These are phyloP conservation scores for Reticulitermes speratus DNA, from an alignment of 1,140 invertebrate genomes.

Conservation along the genomic window DNA sequence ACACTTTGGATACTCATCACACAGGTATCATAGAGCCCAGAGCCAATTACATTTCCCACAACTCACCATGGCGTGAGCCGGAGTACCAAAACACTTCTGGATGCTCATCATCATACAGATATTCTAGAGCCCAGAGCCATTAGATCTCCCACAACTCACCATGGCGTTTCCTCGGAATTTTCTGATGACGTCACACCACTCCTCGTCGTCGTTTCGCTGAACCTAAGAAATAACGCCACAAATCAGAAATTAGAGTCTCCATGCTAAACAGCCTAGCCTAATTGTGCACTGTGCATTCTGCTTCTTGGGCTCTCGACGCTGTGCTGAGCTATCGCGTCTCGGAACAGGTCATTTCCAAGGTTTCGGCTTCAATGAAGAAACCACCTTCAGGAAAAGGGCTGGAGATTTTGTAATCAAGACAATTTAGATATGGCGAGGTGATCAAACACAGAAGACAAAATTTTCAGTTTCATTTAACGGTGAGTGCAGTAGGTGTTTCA, in stretches of 20 bases:
- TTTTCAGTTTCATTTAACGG: not conserved
- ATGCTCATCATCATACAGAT: not conserved
- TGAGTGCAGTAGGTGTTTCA: not conserved
- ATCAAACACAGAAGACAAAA: not conserved
- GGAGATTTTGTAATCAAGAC: not conserved
- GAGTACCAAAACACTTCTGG: not conserved
- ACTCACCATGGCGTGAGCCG: not conserved
- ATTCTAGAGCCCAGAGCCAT: slow-evolving; percentile 8
- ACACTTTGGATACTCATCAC: too few relatives aligned
- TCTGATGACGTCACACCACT: slow-evolving; percentile 23
- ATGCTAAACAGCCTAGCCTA: not conserved
- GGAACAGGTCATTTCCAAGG: not conserved
- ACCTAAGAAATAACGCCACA: slow-evolving; percentile 37
- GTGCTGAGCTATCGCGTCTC: not conserved
- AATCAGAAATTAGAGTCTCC: slow-evolving; percentile 29
- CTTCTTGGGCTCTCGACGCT: not conserved
- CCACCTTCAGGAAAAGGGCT: not conserved
- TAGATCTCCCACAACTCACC: slow-evolving; percentile 32
- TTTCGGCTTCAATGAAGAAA: not conserved
- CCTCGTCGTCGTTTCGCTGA: slow-evolving; percentile 33
- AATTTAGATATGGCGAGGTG: not conserved
- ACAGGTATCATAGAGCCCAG: too few relatives aligned
- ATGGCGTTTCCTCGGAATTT: slow-evolving; percentile 32
- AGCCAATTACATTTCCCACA: too few relatives aligned
- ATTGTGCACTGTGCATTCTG: not conserved